These are phyloP conservation scores for Rhamnusium bicolor DNA, from an alignment of 2,888 invertebrate species.

Conservation along the genomic window DNA sequence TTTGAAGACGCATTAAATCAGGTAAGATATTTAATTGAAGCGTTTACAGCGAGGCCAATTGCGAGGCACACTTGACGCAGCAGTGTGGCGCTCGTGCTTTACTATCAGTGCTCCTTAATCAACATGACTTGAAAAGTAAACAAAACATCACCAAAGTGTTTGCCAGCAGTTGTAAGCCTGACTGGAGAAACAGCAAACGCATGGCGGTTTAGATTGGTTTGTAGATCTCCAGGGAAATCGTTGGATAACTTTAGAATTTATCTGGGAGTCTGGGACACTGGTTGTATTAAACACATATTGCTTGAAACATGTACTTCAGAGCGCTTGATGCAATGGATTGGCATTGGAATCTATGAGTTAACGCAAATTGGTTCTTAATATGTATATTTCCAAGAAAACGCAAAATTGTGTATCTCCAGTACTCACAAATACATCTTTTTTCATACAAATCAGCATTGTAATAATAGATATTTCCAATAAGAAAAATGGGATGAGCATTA, in stretches of 20 bases:
- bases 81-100: neutral
- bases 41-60: constrained; percentile 10
- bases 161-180: constrained; percentile 41
- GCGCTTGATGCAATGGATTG: neutral
- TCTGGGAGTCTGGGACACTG: constrained; percentile 57
- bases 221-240: constrained; percentile 49
- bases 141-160: constrained; percentile 31
- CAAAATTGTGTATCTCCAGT: too few relatives aligned
- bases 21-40: constrained; percentile 28
- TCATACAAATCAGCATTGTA: too few relatives aligned
- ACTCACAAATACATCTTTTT: too few relatives aligned
- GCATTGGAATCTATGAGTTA: neutral
- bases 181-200: constrained; percentile 42
- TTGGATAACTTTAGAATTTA: constrained; percentile 52
- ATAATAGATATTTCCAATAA: too few relatives aligned
- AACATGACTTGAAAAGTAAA: constrained; percentile 27
- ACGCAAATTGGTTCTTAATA: neutral
- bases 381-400: too few relatives aligned
- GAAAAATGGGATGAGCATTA: too few relatives aligned
- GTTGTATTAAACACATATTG: neutral
- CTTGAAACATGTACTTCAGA: constrained; percentile 7
- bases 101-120: constrained; percentile 23
- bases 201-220: constrained; percentile 46
- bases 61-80: neutral
- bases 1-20: constrained; percentile 19